Evolutionary conservation across 2,797 vertebrate genomes (phyloP), one percentile per base, ranked within the genome.

Genomic region (Pipistrellus nathusii): DNA sequence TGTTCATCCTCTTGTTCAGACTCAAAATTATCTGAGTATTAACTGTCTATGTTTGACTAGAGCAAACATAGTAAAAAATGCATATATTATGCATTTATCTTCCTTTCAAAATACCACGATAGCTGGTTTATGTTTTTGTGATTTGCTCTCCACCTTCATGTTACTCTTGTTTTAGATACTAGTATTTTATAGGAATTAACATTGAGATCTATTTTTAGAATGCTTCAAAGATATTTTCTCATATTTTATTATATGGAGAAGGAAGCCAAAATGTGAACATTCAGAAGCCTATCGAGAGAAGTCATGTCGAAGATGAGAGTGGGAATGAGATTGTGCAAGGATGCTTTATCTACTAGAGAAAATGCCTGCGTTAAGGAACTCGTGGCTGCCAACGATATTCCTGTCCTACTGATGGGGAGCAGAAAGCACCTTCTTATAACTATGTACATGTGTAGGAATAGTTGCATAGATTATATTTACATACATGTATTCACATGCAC

Each of bases 161-260:
- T 57, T 41, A 21, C 21, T 85, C 57, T 96, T 76, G 73, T 64
- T 93, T 84, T 20, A 76, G 35, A 62, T 66, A 32, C 27, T 64
- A 35, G 3, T 62, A 64, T 75, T 91, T 71, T 90, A 55, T 76
- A 85, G 41, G 20, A 87, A 68, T 64, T 82, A 35, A 35, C 51
- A 30, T 20, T 38, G 14, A 91, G 48, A 25, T 68, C 30, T 85
- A 11, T 53, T 69, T 73, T 48, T 93, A 57, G 76, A 91, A 75
- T 51, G 2, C 17, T 38, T 95, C n/a, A 77, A 59, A 57, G 46
- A n/a, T 88, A 80, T 66, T 69, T 85, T 11, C 53, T 90, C 51
- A 38, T 91, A 64, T 89, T 92, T 92, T 53, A 25, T 69, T 35
- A 15, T 2, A n/a, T 77, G 57, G 48, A 96, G 41, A 93, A 64